phyloP scores from a whole-genome alignment of 92 coral and sea anemone genomes.

The Blastomussa wellsi region DNA sequence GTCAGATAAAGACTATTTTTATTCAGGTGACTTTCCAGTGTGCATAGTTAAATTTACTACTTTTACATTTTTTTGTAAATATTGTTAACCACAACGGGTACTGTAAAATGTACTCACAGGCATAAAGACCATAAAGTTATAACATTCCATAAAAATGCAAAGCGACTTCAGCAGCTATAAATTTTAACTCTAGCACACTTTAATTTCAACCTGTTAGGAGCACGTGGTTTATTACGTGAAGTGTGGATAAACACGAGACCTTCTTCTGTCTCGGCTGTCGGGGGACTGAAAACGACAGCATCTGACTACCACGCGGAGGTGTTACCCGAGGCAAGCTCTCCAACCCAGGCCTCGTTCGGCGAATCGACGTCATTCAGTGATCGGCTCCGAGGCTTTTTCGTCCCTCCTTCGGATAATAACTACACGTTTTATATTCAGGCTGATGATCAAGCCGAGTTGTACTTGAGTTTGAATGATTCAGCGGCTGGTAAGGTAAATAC shows the following conservation, averaged over 20 bases:
- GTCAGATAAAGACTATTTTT: constrained; percentile 18
- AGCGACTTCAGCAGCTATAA: neutral
- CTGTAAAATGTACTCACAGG: neutral
- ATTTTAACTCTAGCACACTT: neutral
- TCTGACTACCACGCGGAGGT: constrained; percentile 66
- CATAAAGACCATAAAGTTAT: neutral
- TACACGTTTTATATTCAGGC: constrained; percentile 76
- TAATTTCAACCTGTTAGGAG: constrained; percentile 45
- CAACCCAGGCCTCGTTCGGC: constrained; percentile 61
- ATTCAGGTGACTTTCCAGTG: constrained; percentile 52
- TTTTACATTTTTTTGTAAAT: neutral
- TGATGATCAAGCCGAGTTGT: constrained; percentile 77
- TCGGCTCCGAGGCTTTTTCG: constrained; percentile 76
- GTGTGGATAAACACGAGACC: constrained; percentile 71
- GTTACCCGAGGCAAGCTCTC: constrained; percentile 61
- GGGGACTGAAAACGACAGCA: constrained; percentile 54
- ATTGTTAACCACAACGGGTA: neutral
- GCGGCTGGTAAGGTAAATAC: constrained; percentile 59
- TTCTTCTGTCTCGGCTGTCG: constrained; percentile 58
- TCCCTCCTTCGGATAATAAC: constrained; percentile 81
- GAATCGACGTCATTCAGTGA: constrained; percentile 68
- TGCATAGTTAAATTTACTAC: neutral
- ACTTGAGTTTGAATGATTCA: constrained; percentile 56
- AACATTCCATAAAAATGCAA: neutral
- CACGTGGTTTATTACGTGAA: constrained; percentile 79